Evolutionary conservation across 2,888 invertebrate genomes (phyloP), one percentile per base, ranked within the genome.

Genomic region (Parochlus steinenii): DNA sequence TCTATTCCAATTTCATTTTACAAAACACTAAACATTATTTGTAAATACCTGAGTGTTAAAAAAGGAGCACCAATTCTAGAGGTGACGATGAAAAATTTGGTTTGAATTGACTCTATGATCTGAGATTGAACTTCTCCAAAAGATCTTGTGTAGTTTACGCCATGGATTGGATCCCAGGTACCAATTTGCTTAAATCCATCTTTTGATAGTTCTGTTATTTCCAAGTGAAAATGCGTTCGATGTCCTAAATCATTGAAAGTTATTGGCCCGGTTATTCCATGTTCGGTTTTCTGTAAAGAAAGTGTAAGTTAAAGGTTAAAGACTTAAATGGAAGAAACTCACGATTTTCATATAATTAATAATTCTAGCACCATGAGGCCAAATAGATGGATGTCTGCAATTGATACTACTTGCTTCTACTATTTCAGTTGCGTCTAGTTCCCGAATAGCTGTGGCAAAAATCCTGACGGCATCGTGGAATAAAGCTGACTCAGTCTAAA

Each of bases 61-160:
- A 74, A 83, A 0, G 83, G 83, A 15, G 71, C 68, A n/a, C 80
- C 81, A 43, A 74, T 55, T 39, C 79, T 71, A n/a, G 74, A 74
- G 0, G 75, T 72, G 3, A 85, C 70, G 45, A 66, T 65, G 40
- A 80, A 68, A 6, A 69, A 73, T 54, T 71, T 74, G 47, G 74
- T 71, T 47, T 69, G 68, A 3, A 51, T 45, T 25, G 47, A 46
- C 37, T 55, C 51, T 12, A 52, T 53, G 2, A 55, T 51, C 37
- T 56, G 41, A 71, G 52, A 58, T 69, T 75, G 54, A 70, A 65
- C 51, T 70, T 64, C 54, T 69, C 71, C 41, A 71, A 57, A 37
- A 58, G 66, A 51, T 72, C 79, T 51, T 66, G 62, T 41, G 52
- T 45, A 38, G 18, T 41, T 41, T 3, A 58, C 45, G 3, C 47